Conservation (phyloP, 2,113 vertebrate genomes). For the Anser cygnoides region DNA sequence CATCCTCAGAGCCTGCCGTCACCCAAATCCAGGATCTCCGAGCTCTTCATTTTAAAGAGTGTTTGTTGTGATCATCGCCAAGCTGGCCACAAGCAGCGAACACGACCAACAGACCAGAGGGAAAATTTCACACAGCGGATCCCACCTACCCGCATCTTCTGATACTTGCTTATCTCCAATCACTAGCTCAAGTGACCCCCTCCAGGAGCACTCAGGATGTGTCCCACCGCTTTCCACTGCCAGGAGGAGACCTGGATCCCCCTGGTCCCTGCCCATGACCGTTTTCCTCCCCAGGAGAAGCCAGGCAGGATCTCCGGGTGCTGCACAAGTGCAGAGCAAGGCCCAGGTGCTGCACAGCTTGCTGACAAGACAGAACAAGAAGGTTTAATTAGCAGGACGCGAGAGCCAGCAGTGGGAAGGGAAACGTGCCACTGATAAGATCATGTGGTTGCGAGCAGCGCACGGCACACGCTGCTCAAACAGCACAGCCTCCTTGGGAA, state of each 20-base stretch:
- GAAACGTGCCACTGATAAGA: not conserved
- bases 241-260: not conserved
- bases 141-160: not conserved
- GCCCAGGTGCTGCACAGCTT: not conserved
- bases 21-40: rapidly evolving
- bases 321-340: not conserved
- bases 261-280: not conserved
- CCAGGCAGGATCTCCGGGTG: not conserved
- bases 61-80: rapidly evolving
- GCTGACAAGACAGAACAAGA: not conserved
- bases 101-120: not conserved
- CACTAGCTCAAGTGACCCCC: not conserved
- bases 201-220: not conserved
- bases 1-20: not conserved
- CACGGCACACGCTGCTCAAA: rapidly evolving
- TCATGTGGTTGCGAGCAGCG: rapidly evolving
- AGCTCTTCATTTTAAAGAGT: not conserved
- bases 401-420: not conserved
- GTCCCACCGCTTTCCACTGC: rapidly evolving
- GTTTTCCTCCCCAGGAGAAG: not conserved
- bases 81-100: not conserved
- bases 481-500: not conserved
- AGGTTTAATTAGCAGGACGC: not conserved
- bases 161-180: not conserved
- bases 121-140: not conserved